Base-by-base conservation (phyloP, 2,113 vertebrate genomes). In the Bubalus kerabau region DNA sequence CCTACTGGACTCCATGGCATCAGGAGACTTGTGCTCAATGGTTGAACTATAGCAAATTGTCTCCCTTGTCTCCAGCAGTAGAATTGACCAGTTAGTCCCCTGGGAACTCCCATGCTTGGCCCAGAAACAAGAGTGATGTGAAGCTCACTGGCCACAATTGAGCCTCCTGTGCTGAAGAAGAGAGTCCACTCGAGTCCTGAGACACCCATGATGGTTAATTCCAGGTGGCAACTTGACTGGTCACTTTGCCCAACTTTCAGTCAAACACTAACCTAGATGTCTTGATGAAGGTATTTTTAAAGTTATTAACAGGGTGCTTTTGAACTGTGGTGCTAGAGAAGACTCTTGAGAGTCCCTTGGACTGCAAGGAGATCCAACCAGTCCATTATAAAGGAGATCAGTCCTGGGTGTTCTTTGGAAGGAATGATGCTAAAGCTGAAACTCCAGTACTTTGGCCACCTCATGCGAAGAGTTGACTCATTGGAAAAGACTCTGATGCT, bases 31-130 rank as follows among this genome's bases (percentile, higher is more conserved):
- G 16, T 16, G n/a, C 3, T 3, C 6, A 2, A 28, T 14, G 0
- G 0, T 3, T 0, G 1, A 62, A 4, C 32, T 1, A 12, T 7
- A 14, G 30, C 3, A 14, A 7, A 11, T 2, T 19, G 0, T 6
- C 13, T n/a, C 8, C 11, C 15, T 14, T 9, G 3, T n/a, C 0
- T 62, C 64, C 0, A 0, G 12, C 59, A 78, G 4, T 14, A 17
- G 64, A 28, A 6, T 12, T 32, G 26, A 46, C 19, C 15, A 54
- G 46, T 36, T 17, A 19, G 6, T 0, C 13, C 5, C 43, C 6
- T 4, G 7, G 7, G 50, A 14, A 30, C 36, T 23, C 32, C 26
- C 48, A 21, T 2, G 0, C 30, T 43, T 52, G 32, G 19, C 23
- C 24, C 19, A n/a, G 52, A 21, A 7, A 43, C 36, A 8, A 0